These are phyloP conservation scores for Pasiphila rectangulata DNA, from an alignment of 2,888 invertebrate species.

Conservation along the genomic window DNA sequence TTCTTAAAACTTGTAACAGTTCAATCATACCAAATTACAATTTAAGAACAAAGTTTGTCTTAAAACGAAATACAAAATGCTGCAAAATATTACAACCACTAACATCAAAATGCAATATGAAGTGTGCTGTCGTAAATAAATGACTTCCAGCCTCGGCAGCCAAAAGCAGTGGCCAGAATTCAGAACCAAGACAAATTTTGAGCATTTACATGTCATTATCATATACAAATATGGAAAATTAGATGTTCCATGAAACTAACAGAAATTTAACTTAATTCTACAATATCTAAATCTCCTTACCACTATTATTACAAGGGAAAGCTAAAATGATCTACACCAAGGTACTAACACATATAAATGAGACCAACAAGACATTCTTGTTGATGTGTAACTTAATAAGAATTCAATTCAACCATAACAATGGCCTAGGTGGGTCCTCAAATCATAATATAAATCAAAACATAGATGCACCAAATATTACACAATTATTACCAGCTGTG, in stretches of 20 bases:
- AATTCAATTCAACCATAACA: not conserved
- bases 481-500: not conserved
- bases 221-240: constrained; percentile 57
- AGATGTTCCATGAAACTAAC: constrained; percentile 62
- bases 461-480: not conserved
- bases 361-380: not conserved
- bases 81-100: constrained; percentile 66
- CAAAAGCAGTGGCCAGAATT: constrained; percentile 30
- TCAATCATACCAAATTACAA: constrained; percentile 75
- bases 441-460: not conserved
- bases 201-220: constrained; percentile 40
- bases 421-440: not conserved
- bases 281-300: constrained; percentile 75
- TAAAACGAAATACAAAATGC: constrained; percentile 66
- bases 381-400: not conserved
- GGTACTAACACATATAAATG: constrained; percentile 7
- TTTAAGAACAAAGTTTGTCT: constrained; percentile 56
- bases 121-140: constrained; percentile 45
- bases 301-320: constrained; percentile 48
- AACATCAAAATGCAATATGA: constrained; percentile 47
- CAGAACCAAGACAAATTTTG: constrained; percentile 50
- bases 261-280: constrained; percentile 71
- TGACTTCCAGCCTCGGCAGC: constrained; percentile 44
- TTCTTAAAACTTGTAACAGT: constrained; percentile 76
- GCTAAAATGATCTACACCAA: constrained; percentile 19